A percentile compares a stretch with the other conserved stretches of the same genome.
Conservation (phyloP, 2,888 invertebrate genomes). For the Parapristionchus giblindavisi region DNA sequence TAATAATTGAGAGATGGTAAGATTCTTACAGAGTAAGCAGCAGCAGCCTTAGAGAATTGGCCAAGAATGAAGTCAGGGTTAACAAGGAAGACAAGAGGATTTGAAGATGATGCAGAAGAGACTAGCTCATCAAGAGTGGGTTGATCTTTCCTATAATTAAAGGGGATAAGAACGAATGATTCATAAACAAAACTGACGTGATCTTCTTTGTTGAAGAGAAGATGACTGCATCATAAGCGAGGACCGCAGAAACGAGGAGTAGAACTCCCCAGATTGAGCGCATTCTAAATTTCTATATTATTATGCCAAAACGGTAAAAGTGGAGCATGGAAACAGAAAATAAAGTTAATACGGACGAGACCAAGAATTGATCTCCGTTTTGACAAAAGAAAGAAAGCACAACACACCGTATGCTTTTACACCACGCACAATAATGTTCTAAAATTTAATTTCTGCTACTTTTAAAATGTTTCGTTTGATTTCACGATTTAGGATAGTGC, state of each 20-base stretch:
- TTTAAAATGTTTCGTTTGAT: too few species aligned
- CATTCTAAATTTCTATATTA: constrained; percentile 39
- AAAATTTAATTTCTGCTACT: too few species aligned
- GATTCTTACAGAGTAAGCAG: constrained; percentile 26
- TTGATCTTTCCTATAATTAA: constrained; percentile 20
- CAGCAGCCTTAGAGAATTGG: constrained; percentile 39
- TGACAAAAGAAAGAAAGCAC: neutral
- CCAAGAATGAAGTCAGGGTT: constrained; percentile 57
- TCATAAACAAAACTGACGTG: constrained; percentile 41
- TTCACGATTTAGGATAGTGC: too few species aligned
- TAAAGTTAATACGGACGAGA: neutral
- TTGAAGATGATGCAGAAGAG: constrained; percentile 45
- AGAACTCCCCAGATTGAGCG: constrained; percentile 51
- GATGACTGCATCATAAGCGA: constrained; percentile 54
- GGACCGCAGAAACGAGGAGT: constrained; percentile 42
- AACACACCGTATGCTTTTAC: too few species aligned
- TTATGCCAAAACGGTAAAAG: neutral
- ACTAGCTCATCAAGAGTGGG: constrained; percentile 43
- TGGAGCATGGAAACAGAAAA: neutral
- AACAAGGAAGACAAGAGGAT: constrained; percentile 53
- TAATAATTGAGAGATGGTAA: neutral
- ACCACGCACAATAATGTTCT: too few species aligned
- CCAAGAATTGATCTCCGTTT: constrained; percentile 6
- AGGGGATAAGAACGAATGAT: neutral
- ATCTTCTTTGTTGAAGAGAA: constrained; percentile 51